Conservation (phyloP, 2,113 vertebrate genomes). For the Psittacara wagleri region DNA sequence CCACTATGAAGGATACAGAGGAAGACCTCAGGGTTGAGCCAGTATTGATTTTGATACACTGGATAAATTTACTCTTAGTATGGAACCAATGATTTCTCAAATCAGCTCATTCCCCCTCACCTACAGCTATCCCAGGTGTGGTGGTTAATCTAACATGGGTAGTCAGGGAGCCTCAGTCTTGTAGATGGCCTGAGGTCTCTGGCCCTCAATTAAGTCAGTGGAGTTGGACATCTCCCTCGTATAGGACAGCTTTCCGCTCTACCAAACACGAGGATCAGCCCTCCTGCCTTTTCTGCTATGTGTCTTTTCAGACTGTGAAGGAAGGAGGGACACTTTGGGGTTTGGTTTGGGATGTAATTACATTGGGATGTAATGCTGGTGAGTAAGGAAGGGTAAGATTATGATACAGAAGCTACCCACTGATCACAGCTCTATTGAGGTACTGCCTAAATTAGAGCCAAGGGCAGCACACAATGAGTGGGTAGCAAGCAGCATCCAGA, state of each 20-base stretch:
- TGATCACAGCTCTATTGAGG: background rate
- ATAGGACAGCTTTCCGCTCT: background rate
- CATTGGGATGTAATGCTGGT: background rate
- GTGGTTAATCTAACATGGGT: background rate
- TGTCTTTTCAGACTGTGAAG: background rate
- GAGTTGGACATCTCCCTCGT: accelerated
- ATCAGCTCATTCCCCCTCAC: background rate
- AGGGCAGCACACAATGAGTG: background rate
- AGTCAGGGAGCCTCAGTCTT: background rate
- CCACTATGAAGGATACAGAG: background rate
- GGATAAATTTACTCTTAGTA: background rate
- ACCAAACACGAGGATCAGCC: background rate
- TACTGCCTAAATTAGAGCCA: background rate
- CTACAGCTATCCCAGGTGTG: background rate
- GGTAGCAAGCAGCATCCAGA: background rate
- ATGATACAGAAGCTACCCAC: background rate
- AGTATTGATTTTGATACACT: background rate
- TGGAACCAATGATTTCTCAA: background rate
- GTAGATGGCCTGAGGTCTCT: background rate
- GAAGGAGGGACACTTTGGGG: background rate
- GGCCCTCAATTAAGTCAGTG: background rate
- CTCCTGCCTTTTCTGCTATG: background rate
- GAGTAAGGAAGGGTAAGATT: background rate
- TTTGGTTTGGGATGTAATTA: background rate
- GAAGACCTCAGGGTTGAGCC: background rate